Evolutionary conservation across 2,888 invertebrate genomes (phyloP).

Genomic region (Suillia variegata): DNA sequence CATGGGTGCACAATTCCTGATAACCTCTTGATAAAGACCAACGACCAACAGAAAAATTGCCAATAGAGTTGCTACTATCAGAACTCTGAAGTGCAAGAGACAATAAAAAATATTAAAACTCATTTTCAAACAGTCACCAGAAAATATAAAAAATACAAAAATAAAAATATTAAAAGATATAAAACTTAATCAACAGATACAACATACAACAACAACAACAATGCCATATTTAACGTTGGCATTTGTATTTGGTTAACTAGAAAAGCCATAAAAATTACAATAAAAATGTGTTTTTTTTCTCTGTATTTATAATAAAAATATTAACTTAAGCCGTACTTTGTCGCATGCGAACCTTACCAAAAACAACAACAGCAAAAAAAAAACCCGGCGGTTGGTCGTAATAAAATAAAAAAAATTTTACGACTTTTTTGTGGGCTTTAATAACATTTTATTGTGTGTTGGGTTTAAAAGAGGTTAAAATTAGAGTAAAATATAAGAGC

Average conservation of each 20-base stretch:
- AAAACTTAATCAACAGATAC: too few relatives aligned
- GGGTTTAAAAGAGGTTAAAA: slow-evolving; percentile 17
- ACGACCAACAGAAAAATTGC: too few relatives aligned
- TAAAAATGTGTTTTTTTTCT: background rate
- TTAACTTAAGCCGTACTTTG: background rate
- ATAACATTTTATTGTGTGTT: slow-evolving; percentile 5
- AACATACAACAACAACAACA: background rate
- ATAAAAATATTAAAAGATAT: too few relatives aligned
- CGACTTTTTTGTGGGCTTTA: slow-evolving; percentile 26
- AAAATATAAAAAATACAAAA: too few relatives aligned
- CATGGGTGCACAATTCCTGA: too few relatives aligned
- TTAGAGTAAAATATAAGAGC: slow-evolving; percentile 15
- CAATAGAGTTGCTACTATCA: too few relatives aligned
- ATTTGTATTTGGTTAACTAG: background rate
- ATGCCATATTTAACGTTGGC: background rate
- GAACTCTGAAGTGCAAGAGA: too few relatives aligned
- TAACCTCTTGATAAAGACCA: too few relatives aligned
- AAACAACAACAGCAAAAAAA: background rate
- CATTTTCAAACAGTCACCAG: too few relatives aligned
- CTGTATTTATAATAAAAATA: background rate
- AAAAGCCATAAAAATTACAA: slow-evolving; percentile 1
- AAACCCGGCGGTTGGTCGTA: too few relatives aligned
- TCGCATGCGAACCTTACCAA: slow-evolving; percentile 3
- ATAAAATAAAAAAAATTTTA: slow-evolving; percentile 31
- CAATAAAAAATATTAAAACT: too few relatives aligned